Conservation (phyloP, 2,113 vertebrate species). For the Pavo muticus region DNA sequence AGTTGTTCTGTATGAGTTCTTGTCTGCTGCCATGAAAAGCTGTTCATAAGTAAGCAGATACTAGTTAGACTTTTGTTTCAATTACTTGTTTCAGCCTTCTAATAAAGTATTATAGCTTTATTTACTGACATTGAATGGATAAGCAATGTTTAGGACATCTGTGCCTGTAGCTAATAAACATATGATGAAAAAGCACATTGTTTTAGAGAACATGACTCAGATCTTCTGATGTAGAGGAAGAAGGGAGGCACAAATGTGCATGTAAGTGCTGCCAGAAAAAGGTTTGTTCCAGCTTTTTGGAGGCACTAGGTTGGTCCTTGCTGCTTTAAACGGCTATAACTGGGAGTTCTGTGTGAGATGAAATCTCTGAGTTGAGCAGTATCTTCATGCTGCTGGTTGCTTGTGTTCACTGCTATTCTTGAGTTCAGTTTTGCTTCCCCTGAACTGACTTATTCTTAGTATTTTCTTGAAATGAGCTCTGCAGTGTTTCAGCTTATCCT, state of each 20-base stretch:
- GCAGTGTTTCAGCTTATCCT: neutral
- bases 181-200: neutral
- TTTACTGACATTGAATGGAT: neutral
- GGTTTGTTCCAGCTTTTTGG: neutral
- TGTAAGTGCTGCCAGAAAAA: neutral
- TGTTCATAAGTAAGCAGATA: neutral
- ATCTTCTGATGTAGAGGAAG: neutral
- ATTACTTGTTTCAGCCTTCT: neutral
- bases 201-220: neutral
- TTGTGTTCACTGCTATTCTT: neutral
- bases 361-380: neutral
- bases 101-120: neutral
- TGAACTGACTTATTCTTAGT: neutral
- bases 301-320: neutral
- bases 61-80: neutral
- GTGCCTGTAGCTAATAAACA: neutral
- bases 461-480: neutral
- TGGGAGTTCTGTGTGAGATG: neutral
- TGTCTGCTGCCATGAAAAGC: neutral
- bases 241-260: neutral
- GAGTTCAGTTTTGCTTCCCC: neutral
- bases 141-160: neutral
- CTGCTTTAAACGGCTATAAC: neutral
- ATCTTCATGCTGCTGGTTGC: neutral
- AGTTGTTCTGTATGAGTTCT: neutral